A percentile compares a stretch with the other conserved stretches of the same genome.
Conservation (phyloP, 1,140 invertebrate genomes). For the Apolygus lucorum region DNA sequence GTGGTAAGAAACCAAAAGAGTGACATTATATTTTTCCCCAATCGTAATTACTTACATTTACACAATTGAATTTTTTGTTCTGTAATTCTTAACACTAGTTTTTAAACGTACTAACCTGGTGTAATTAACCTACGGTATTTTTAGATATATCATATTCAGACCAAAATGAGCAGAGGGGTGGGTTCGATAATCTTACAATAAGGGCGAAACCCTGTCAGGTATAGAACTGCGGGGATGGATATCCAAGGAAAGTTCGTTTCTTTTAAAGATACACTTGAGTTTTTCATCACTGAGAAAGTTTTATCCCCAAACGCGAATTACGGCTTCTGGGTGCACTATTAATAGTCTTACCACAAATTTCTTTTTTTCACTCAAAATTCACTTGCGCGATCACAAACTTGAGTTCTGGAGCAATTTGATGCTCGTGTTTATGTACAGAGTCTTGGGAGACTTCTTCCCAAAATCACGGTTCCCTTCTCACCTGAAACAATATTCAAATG, state of each 20-base stretch:
- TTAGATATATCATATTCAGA: constrained; percentile 8
- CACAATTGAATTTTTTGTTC: constrained; percentile 15
- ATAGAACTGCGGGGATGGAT: constrained; percentile 1
- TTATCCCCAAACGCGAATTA: neutral
- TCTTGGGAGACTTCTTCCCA: neutral
- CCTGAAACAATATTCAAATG: no score
- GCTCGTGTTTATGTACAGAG: neutral
- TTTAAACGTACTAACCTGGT: neutral
- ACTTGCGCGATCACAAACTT: neutral
- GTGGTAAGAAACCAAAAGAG: constrained; percentile 21
- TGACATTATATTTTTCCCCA: constrained; percentile 7
- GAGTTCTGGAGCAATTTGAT: neutral
- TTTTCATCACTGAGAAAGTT: neutral
- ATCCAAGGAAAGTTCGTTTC: neutral
- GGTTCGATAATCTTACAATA: neutral
- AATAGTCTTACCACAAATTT: neutral
- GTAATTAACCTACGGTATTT: constrained; percentile 4
- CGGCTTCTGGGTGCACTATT: no score
- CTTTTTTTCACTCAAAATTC: neutral
- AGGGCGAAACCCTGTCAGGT: constrained; percentile 1
- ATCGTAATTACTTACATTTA: constrained; percentile 7
- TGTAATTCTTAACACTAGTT: neutral
- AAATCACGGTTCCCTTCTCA: no score
- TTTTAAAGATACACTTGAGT: neutral
- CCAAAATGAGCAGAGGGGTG: neutral